Conservation (phyloP, 2,888 invertebrate genomes). For the Tigriopus californicus region DNA sequence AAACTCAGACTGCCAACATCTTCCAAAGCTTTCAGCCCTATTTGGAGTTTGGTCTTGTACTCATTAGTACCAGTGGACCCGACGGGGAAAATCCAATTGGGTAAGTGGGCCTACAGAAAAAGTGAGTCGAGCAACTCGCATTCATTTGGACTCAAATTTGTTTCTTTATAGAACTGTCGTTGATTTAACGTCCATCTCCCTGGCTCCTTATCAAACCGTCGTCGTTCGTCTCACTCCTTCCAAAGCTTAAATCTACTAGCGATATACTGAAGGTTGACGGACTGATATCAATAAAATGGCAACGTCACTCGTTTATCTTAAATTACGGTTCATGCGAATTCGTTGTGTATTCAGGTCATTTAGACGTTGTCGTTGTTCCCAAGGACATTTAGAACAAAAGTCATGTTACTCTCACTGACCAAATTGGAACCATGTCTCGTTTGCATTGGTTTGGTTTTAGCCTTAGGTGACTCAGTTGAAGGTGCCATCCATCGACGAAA, state of each 20-base stretch:
- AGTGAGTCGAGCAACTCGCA: background rate
- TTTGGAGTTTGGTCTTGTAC: background rate
- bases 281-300: too few species aligned
- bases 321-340: too few species aligned
- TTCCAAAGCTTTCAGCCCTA: background rate
- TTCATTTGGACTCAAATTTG: background rate
- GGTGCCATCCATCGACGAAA: background rate
- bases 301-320: too few species aligned
- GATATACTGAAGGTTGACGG: too few species aligned
- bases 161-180: too few species aligned
- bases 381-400: too few species aligned
- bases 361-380: too few species aligned
- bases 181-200: too few species aligned
- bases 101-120: background rate
- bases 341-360: too few species aligned
- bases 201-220: too few species aligned
- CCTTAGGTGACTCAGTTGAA: background rate
- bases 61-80: background rate
- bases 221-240: too few species aligned
- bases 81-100: background rate
- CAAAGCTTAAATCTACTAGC: too few species aligned
- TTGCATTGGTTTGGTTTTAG: background rate
- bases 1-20: background rate
- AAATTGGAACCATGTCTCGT: background rate
- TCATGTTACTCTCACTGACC: background rate